A percentile compares a stretch with the other conserved stretches of the same genome.
Evolutionary conservation across 1,140 invertebrate species (phyloP).

Genomic region (Drosophila suzukii): DNA sequence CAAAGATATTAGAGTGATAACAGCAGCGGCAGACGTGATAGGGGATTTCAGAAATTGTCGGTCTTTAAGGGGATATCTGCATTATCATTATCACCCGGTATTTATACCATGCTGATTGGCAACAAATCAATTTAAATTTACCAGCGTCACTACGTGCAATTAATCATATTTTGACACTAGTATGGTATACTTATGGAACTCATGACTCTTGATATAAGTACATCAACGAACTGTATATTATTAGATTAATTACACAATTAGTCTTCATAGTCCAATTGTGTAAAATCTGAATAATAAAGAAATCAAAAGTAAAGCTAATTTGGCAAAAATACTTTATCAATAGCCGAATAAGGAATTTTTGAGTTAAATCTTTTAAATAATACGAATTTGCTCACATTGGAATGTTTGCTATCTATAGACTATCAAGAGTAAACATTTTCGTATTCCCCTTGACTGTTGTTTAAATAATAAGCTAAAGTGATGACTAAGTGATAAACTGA

Average conservation of each 20-base stretch:
- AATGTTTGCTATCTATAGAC: neutral
- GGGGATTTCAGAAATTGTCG: neutral
- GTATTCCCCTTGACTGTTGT: neutral
- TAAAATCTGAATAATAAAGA: neutral
- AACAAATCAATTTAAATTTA: constrained; percentile 1
- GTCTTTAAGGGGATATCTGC: neutral
- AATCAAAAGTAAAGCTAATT: too few relatives aligned
- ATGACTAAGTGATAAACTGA: neutral
- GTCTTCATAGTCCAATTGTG: too few relatives aligned
- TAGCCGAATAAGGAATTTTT: neutral
- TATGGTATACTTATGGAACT: neutral
- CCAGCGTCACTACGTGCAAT: neutral
- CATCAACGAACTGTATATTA: neutral
- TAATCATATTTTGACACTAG: neutral
- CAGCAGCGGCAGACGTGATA: constrained; percentile 2
- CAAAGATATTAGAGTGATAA: constrained; percentile 26
- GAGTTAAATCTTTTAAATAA: neutral
- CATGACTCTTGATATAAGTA: neutral
- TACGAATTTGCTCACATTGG: neutral
- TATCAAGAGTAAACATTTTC: neutral
- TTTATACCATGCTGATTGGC: neutral
- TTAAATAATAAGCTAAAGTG: neutral
- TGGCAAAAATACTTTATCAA: neutral
- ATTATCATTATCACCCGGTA: neutral
- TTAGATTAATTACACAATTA: too few relatives aligned